Evolutionary conservation across 92 coral and sea anemone species (phyloP), one percentile per base, ranked within the genome.

Genomic region (Pocillopora meandrina): DNA sequence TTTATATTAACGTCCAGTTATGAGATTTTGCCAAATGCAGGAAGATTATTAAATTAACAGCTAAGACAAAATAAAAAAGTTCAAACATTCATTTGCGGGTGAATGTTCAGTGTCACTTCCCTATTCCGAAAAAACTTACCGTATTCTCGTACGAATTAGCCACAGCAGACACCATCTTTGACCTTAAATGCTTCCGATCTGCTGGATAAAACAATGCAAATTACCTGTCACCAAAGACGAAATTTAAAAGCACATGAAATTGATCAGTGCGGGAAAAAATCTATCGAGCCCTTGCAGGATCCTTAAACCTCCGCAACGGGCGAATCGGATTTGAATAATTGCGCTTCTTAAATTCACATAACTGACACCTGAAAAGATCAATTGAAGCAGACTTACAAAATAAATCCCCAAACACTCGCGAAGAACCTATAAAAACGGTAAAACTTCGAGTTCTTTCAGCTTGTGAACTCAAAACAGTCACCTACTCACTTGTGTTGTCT

Each of bases 141-240:
- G 4, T 17, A 12, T 52, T 73, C 33, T 64, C 64, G 31, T 62
- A 64, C 15, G 73, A 79, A 63, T 64, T 82, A 15, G 86, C 86
- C n/a, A 82, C 86, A 20, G 60, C 86, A 1, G 86, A 82, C 15
- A 82, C 86, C 86, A 82, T 82, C 49, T 49, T 61, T 12, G 23
- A 23, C 1, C 20, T 17, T 61, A 10, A 72, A 15, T 61, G 79
- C n/a, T 58, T 70, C 77, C 10, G 42, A 58, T 33, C 85, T 81
- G 75, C 9, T 0, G n/a, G 67, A 56, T 36, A 61, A 31, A 14
- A 60, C 11, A 59, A 82, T 9, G 69, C 7, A 68, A 19, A 56
- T 20, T 1, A 72, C n/a, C 34, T 23, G 42, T 4, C 17, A 20
- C 56, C 19, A 31, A 64, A 71, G 55, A 67, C 26, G 52, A 66